Percentiles rank a stretch among this genome's conserved stretches.
These are phyloP conservation scores for Goniozus legneri DNA, from an alignment of 1,140 invertebrate species.

Conservation along the genomic window DNA sequence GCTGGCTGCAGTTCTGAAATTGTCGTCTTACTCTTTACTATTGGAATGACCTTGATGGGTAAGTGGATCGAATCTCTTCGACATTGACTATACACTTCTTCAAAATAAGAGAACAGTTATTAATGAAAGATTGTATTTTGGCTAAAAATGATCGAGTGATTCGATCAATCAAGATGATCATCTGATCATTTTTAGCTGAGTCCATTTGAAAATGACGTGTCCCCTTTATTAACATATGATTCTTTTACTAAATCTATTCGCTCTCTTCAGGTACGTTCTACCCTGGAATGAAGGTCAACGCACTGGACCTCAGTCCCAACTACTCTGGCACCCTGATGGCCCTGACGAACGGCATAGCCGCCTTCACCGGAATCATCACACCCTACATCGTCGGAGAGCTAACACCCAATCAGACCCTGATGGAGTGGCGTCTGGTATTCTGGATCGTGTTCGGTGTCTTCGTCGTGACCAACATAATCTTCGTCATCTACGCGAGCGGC, in stretches of 20 bases:
- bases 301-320: constrained; percentile 74
- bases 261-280: constrained; percentile 54
- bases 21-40: constrained; percentile 66
- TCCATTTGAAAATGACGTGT: too few species aligned
- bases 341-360: constrained; percentile 73
- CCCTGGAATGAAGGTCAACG: constrained; percentile 69
- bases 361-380: constrained; percentile 69
- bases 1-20: constrained; percentile 58
- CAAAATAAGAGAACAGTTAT: too few species aligned
- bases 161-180: neutral
- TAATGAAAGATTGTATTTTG: too few species aligned
- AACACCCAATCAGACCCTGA: constrained; percentile 57
- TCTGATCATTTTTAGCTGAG: neutral
- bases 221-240: too few species aligned
- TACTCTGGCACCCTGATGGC: constrained; percentile 78
- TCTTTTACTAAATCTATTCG: neutral
- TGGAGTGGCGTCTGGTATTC: constrained; percentile 78
- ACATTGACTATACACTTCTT: too few species aligned
- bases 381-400: constrained; percentile 55
- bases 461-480: constrained; percentile 69
- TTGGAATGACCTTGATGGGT: constrained; percentile 69
- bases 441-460: constrained; percentile 77
- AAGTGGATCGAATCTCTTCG: constrained; percentile 1
- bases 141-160: neutral
- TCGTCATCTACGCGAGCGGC: constrained; percentile 68